A percentile compares a stretch with the other conserved stretches of the same genome.
These are phyloP conservation scores for Ptyas mucosa DNA, from an alignment of 2,113 vertebrate genomes.

Conservation along the genomic window DNA sequence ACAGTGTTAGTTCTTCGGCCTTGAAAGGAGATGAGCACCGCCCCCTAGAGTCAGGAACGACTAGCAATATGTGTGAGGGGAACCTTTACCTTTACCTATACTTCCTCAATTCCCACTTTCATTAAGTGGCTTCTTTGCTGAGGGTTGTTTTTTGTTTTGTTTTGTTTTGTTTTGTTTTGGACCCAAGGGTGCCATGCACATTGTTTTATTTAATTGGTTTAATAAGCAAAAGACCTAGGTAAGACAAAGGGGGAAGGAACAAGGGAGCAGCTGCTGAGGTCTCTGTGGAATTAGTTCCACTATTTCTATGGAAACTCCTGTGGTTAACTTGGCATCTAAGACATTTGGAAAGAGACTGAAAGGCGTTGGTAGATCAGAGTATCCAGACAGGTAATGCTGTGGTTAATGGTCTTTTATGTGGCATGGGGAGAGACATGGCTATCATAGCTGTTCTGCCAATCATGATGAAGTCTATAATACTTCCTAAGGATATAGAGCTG, in stretches of 20 bases:
- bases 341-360: background rate
- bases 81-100: background rate
- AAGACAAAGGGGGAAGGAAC: conserved; percentile 16
- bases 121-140: conserved; percentile 39
- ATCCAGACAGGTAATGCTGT: background rate
- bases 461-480: background rate
- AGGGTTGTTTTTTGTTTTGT: background rate
- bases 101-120: conserved; percentile 9
- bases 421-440: background rate
- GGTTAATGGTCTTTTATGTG: background rate
- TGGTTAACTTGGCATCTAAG: background rate
- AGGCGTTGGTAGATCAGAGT: background rate
- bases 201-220: conserved; percentile 58
- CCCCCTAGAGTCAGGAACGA: no score
- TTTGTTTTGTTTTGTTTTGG: background rate
- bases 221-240: conserved; percentile 41
- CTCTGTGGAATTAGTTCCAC: background rate
- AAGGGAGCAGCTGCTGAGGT: background rate
- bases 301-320: background rate
- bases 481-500: background rate
- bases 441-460: background rate
- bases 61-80: no score
- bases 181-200: conserved; percentile 39
- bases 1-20: no score
- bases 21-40: no score